Base-by-base conservation (phyloP, 1,140 invertebrate genomes). In the Halotydeus destructor region DNA sequence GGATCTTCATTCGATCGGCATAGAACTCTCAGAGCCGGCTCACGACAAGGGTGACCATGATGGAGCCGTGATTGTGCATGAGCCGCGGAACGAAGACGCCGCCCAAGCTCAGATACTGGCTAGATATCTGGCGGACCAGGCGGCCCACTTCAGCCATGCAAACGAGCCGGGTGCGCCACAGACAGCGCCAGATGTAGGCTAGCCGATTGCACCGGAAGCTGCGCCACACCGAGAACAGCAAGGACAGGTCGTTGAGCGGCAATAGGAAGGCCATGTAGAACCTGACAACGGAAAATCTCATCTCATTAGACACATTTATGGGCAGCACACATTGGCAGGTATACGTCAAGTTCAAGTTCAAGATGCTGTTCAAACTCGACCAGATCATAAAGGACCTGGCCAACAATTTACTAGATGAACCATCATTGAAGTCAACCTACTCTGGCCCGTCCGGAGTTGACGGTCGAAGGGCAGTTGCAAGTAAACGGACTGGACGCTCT, bases 291-390 rank as follows among this genome's bases (percentile, higher is more conserved):
- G 56, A 55, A 44, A 65, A 67, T 43, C 67, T 65, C 49, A 67
- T 67, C 50, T 67, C 65, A 51, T 67, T 67, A 54, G 67, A 67
- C 23, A 67, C 55, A 46, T 67, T 67, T 50, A 67, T 66, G 22
- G 65, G 65, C 40, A 67, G 52, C n/a, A 65, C 64, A 44, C 65
- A 67, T 47, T 66, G 65, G 23, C 58, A 60, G 12, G 55, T 57
- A 52, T 60, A 60, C 19, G 54, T 52, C 19, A n/a, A n/a, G n/a
- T n/a, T n/a, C n/a, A n/a, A n/a, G n/a, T n/a, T n/a, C n/a, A n/a
- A n/a, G n/a, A n/a, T n/a, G n/a, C n/a, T n/a, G n/a, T n/a, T n/a
- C n/a, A n/a, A n/a, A n/a, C n/a, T n/a, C n/a, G n/a, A n/a, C n/a
- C n/a, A n/a, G n/a, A n/a, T n/a, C n/a, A n/a, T n/a, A n/a, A n/a